Conservation (phyloP, 2,113 vertebrate species). For the Chionodraco myersi region DNA sequence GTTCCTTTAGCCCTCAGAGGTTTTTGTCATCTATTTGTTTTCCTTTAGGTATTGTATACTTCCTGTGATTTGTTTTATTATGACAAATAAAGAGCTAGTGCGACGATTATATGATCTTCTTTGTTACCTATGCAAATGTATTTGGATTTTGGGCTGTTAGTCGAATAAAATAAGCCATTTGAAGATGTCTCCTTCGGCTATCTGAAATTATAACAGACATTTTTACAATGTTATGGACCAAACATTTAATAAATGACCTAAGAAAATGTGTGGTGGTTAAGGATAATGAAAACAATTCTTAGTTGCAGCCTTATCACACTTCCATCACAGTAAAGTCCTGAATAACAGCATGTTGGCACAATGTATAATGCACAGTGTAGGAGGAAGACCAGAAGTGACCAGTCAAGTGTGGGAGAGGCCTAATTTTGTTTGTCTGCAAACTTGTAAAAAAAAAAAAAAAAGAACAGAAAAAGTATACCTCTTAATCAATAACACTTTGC, state of each 20-base stretch:
- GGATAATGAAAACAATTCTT: background rate
- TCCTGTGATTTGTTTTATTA: no score
- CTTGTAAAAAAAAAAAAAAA: background rate
- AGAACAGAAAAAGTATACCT: background rate
- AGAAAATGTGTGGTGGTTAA: background rate
- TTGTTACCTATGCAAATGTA: background rate
- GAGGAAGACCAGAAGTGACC: slow-evolving; percentile 24
- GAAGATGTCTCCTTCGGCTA: background rate
- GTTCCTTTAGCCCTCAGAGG: no score
- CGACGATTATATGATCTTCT: background rate
- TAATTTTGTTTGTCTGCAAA: slow-evolving; percentile 8
- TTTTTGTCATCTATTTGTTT: no score
- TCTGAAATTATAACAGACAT: background rate
- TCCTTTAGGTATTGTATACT: no score
- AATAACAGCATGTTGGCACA: background rate
- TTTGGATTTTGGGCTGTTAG: background rate
- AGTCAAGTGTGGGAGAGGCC: slow-evolving; percentile 13
- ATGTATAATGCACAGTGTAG: slow-evolving; percentile 14
- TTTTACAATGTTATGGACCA: background rate
- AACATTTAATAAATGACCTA: background rate
- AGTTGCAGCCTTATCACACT: background rate
- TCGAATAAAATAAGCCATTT: background rate
- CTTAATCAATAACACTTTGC: background rate
- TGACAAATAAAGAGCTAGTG: background rate
- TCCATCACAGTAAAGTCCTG: background rate